Evolutionary conservation across 53 echinoderm and acorn worm species (phyloP).

Genomic region (Echinometra lucunter): DNA sequence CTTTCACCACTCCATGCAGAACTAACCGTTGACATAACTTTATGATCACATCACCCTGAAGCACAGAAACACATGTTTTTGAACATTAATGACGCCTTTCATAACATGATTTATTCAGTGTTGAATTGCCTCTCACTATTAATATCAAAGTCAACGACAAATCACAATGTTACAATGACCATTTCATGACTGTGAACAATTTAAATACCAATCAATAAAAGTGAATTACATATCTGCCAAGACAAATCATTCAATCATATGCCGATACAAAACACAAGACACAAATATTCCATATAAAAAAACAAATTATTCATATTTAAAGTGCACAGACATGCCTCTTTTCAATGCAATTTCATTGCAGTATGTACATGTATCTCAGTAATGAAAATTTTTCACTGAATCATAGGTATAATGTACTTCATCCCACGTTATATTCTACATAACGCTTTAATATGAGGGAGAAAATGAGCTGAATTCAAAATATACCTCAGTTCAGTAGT

Average conservation of each 20-base stretch:
- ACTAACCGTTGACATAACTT: neutral
- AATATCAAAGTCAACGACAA: neutral
- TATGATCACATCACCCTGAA: neutral
- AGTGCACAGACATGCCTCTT: slow-evolving; percentile 26
- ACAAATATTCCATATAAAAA: slow-evolving; percentile 34
- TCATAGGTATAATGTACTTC: neutral
- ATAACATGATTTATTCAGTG: slow-evolving; percentile 31
- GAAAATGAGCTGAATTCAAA: neutral
- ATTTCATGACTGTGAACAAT: neutral
- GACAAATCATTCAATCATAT: too few species aligned
- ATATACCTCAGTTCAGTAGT: neutral
- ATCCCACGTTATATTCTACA: neutral
- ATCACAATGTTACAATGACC: slow-evolving; percentile 19
- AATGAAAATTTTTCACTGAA: neutral
- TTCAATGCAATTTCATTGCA: slow-evolving; percentile 36
- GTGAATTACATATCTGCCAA: slow-evolving; percentile 32
- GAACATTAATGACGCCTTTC: neutral
- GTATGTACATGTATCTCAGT: slow-evolving; percentile 23
- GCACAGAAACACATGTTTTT: neutral
- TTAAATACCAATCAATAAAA: slow-evolving; percentile 29
- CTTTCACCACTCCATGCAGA: neutral
- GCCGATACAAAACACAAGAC: neutral
- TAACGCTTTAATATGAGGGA: neutral
- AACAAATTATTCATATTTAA: neutral
- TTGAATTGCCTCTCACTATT: neutral